Evolutionary conservation across 2,113 vertebrate genomes (phyloP).

Genomic region (Hydrochoerus hydrochaeris): DNA sequence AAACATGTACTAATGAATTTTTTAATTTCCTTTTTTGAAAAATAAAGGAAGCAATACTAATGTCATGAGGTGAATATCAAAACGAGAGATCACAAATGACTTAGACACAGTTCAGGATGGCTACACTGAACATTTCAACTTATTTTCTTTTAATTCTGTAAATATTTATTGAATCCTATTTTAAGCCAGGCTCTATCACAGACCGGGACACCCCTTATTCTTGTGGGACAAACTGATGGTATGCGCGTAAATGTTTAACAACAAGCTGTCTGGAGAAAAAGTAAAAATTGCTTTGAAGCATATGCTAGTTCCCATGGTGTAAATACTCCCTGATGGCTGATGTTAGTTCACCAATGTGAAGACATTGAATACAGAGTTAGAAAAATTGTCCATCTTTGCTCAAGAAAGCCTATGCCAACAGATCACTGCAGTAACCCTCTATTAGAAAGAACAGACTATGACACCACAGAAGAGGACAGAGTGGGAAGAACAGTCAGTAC

Average conservation of each 20-base stretch:
- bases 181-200: not conserved
- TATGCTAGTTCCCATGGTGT: not conserved
- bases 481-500: not conserved
- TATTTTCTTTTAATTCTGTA: constrained; percentile 20
- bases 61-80: not conserved
- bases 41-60: not conserved
- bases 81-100: not conserved
- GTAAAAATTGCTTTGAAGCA: not conserved
- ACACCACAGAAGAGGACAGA: not conserved
- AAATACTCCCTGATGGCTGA: not conserved
- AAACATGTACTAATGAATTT: not conserved
- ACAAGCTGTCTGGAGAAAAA: not conserved
- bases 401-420: not conserved
- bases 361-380: not conserved
- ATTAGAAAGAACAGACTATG: not conserved
- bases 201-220: not conserved
- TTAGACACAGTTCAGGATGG: not conserved
- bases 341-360: not conserved
- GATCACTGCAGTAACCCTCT: not conserved
- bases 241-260: constrained; percentile 28
- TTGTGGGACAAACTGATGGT: not conserved
- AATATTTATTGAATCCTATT: constrained; percentile 13
- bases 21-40: constrained; percentile 23
- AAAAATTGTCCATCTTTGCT: not conserved
- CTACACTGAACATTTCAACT: not conserved